Evolutionary conservation across 2,797 vertebrate species (phyloP).

Genomic region (Enteromius unitaeniatus): DNA sequence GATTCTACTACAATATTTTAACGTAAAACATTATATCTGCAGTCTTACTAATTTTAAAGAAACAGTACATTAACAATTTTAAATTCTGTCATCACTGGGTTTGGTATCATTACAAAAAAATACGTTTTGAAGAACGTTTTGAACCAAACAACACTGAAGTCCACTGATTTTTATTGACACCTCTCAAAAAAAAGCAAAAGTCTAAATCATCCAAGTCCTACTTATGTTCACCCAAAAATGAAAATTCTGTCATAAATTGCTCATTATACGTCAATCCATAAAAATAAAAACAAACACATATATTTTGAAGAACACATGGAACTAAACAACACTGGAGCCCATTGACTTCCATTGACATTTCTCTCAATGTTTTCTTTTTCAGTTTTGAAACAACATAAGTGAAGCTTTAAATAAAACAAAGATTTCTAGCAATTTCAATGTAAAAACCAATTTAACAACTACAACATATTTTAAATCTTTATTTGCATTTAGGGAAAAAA

Average conservation of each 20-base stretch:
- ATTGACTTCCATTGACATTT: neutral
- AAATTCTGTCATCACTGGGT: neutral
- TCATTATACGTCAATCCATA: neutral
- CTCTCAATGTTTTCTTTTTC: neutral
- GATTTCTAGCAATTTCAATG: neutral
- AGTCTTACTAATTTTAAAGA: neutral
- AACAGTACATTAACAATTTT: neutral
- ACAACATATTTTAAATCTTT: neutral
- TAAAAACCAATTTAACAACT: neutral
- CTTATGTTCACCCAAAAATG: neutral
- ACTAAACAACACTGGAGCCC: neutral
- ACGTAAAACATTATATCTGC: neutral
- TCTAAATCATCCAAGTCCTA: neutral
- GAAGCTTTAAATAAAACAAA: neutral
- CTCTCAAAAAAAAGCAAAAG: neutral
- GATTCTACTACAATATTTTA: constrained; percentile 34
- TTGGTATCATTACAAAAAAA: neutral
- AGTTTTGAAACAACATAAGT: neutral
- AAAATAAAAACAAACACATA: too few species aligned
- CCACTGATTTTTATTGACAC: neutral
- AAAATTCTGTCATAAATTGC: neutral
- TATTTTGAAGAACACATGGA: neutral
- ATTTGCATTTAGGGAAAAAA: neutral
- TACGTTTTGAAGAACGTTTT: neutral
- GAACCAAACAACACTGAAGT: neutral